These are phyloP conservation scores for Phyto melanocephala DNA, from an alignment of 2,888 invertebrate species.

Conservation along the genomic window DNA sequence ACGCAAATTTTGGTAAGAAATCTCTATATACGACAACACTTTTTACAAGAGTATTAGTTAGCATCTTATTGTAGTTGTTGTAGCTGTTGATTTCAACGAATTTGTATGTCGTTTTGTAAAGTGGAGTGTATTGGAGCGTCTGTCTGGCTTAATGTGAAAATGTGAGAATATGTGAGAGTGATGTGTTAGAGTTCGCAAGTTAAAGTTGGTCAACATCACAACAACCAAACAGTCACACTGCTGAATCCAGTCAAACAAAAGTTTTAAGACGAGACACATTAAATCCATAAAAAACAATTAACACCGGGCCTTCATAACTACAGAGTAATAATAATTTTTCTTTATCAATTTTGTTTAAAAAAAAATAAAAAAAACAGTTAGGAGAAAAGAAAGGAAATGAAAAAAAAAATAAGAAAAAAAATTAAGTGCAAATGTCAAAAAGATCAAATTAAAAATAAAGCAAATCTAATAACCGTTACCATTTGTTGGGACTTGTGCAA, in stretches of 20 bases:
- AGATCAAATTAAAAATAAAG: conserved; percentile 18
- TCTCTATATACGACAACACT: too few relatives aligned
- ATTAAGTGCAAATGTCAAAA: conserved; percentile 33
- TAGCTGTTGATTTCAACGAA: conserved; percentile 25
- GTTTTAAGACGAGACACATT: conserved; percentile 55
- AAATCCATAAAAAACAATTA: conserved; percentile 27
- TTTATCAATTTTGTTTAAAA: background rate
- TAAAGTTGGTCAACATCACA: conserved; percentile 59
- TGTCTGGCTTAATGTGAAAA: conserved; percentile 30
- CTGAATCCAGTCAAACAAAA: conserved; percentile 44
- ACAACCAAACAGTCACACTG: conserved; percentile 2
- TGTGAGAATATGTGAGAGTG: conserved; percentile 46
- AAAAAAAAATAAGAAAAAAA: background rate
- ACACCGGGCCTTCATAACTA: conserved; percentile 38
- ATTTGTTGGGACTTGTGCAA: background rate
- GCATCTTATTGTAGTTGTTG: conserved; percentile 25
- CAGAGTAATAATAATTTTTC: background rate
- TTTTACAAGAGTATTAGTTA: conserved; percentile 35
- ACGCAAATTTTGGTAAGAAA: too few relatives aligned
- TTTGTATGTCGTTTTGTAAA: conserved; percentile 40
- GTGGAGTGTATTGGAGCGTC: conserved; percentile 11
- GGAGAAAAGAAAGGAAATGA: background rate
- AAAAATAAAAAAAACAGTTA: too few relatives aligned
- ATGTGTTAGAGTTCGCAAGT: conserved; percentile 60
- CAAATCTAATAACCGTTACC: conserved; percentile 11